Base-by-base conservation (phyloP, 2,113 vertebrate genomes). In the Rhinogobius similis region DNA sequence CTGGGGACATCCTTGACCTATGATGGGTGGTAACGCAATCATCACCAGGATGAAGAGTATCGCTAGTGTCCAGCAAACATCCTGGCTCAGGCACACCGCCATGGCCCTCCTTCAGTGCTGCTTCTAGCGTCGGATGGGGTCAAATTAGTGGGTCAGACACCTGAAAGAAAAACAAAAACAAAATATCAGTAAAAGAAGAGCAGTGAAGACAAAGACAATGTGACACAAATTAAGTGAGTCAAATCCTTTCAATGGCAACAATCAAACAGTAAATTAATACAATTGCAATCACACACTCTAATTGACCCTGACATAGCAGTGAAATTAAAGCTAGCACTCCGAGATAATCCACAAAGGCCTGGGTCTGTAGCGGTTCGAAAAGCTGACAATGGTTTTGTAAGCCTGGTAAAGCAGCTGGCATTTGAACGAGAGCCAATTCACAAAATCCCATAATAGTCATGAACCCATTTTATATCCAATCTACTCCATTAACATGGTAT, bases 1-100 rank as follows among this genome's bases (percentile, higher is more conserved):
- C 38, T 95, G 94, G 0, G 98, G 98, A 82, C 97, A 98, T 20
- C 81, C 79, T 24, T 93, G 93, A 48, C 90, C 77, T 55, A 86
- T 78, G 38, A 74, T 53, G 27, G 78, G 61, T 10, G 82, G 82
- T 59, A 83, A 83, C 10, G 68, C 72, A 68, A 83, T 64, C 79
- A 87, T 86, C 39, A 95, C 89, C 23, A 96, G 71, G 72, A 94
- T 90, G 78, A 93, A 77, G 78, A 98, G 92, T 75, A 93, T 72
- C 9, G 46, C 90, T 62, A 94, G 86, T 88, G 93, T 93, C 81
- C 92, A 91, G 77, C 67, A 62, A 83, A 93, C 89, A 82, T 93
- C 93, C 74, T 90, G 90, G 56, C 61, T 73, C 90, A 90, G 61
- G 72, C 75, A 70, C 75, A 87, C 81, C 84, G 81, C 91, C 92